A percentile compares a stretch with the other conserved stretches of the same genome.
Conservation (phyloP, 2,797 vertebrate genomes). For the Acanthopagrus latus region DNA sequence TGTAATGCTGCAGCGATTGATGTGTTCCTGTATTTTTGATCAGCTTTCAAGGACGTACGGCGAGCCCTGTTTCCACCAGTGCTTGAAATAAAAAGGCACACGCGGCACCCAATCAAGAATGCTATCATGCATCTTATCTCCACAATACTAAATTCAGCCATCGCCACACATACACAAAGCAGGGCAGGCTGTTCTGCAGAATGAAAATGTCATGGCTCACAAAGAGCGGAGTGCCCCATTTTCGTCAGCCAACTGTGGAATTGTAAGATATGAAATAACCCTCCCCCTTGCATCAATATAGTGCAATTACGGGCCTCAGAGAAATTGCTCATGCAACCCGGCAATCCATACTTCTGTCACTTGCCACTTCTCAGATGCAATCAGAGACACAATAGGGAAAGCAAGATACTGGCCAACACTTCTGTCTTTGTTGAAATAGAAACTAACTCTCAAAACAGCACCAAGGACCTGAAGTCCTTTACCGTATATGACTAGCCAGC, state of each 20-base stretch:
- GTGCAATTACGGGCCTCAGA: constrained; percentile 79
- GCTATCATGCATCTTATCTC: constrained; percentile 49
- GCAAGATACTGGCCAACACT: constrained; percentile 30
- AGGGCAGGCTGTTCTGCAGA: constrained; percentile 61
- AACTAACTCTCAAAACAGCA: constrained; percentile 26
- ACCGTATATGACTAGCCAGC: constrained; percentile 19
- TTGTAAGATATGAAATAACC: constrained; percentile 75
- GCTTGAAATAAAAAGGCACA: constrained; percentile 49
- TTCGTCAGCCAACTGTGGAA: constrained; percentile 69
- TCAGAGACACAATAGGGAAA: constrained; percentile 65
- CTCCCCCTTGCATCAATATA: constrained; percentile 78
- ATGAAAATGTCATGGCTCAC: constrained; percentile 72
- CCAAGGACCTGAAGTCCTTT: constrained; percentile 36
- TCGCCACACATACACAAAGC: constrained; percentile 64
- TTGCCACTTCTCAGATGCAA: constrained; percentile 75
- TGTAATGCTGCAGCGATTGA: constrained; percentile 30
- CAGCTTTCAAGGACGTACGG: constrained; percentile 31
- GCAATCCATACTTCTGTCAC: constrained; percentile 80
- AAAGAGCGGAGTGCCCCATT: constrained; percentile 76
- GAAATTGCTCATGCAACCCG: constrained; percentile 79
- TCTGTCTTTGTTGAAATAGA: constrained; percentile 44
- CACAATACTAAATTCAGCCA: constrained; percentile 60
- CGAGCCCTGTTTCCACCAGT: constrained; percentile 32
- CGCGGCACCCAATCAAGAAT: constrained; percentile 49
- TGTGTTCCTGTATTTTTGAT: constrained; percentile 33